These are phyloP conservation scores for Spodoptera frugiperda DNA, from an alignment of 1,140 invertebrate species.

Conservation along the genomic window DNA sequence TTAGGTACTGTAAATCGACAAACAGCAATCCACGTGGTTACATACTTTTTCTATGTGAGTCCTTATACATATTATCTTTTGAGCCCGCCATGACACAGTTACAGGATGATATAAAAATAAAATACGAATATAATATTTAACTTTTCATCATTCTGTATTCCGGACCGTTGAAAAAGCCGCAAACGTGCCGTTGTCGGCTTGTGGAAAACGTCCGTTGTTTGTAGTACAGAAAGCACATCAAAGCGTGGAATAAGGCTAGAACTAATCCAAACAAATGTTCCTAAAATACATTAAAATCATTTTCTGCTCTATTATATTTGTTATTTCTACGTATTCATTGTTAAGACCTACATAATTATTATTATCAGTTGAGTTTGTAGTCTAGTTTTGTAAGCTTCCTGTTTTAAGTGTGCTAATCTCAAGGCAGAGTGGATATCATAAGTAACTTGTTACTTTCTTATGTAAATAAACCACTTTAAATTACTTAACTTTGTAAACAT, in stretches of 20 bases:
- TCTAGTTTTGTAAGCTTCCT: slow-evolving; percentile 21
- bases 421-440: slow-evolving; percentile 17
- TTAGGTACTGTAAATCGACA: no score
- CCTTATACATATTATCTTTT: no score
- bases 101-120: neutral
- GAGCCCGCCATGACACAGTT: no score
- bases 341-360: slow-evolving; percentile 5
- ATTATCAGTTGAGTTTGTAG: neutral
- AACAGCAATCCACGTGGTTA: no score
- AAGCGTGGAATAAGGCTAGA: slow-evolving; percentile 3
- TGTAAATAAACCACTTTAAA: slow-evolving; percentile 33
- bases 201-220: neutral
- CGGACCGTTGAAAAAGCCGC: no score
- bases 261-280: slow-evolving; percentile 9
- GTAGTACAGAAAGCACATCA: slow-evolving; percentile 11
- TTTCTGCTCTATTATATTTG: slow-evolving; percentile 7
- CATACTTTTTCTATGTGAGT: no score
- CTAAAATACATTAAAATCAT: slow-evolving; percentile 15
- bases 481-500: neutral
- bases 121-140: no score
- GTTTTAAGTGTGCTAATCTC: slow-evolving; percentile 14
- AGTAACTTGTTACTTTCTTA: slow-evolving; percentile 29
- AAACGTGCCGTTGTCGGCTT: neutral
- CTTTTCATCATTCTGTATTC: no score
- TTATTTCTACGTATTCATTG: slow-evolving; percentile 8